A percentile compares a stretch with the other conserved stretches of the same genome.
phyloP scores from a whole-genome alignment of 1,140 invertebrate genomes.

The Lucilia sericata region DNA sequence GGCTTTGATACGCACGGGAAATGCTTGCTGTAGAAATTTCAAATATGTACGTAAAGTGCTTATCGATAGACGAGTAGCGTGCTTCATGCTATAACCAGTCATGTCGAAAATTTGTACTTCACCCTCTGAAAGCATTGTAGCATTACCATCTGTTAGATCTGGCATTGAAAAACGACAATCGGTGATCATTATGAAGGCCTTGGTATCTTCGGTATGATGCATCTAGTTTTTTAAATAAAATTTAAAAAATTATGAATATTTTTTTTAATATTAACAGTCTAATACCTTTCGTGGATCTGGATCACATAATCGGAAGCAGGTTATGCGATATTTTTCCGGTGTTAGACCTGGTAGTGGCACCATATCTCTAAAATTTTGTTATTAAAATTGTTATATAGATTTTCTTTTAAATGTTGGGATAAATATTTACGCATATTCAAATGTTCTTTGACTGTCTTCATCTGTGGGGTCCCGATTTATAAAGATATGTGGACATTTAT shows the following conservation, averaged over 20 bases:
- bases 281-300: constrained; percentile 70
- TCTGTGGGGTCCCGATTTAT: constrained; percentile 72
- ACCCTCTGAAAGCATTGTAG: constrained; percentile 66
- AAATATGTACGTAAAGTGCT: constrained; percentile 69
- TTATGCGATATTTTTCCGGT: constrained; percentile 72
- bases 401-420: constrained; percentile 3
- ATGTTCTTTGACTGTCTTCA: constrained; percentile 58
- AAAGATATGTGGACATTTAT: constrained; percentile 77
- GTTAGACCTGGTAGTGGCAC: constrained; percentile 72
- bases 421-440: constrained; percentile 61
- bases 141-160: constrained; percentile 54
- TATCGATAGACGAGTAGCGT: constrained; percentile 74
- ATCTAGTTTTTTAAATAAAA: constrained; percentile 67
- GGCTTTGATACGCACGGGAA: constrained; percentile 79
- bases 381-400: neutral
- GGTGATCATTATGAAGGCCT: constrained; percentile 76
- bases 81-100: constrained; percentile 73
- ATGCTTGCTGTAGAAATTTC: constrained; percentile 74
- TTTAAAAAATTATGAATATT: neutral
- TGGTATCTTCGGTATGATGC: constrained; percentile 75
- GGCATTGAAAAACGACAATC: constrained; percentile 74
- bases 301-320: constrained; percentile 74
- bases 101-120: constrained; percentile 81
- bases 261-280: neutral
- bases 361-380: constrained; percentile 69